Evolutionary conservation across 2,797 vertebrate genomes (phyloP).

Genomic region (Fistularia tabacaria): DNA sequence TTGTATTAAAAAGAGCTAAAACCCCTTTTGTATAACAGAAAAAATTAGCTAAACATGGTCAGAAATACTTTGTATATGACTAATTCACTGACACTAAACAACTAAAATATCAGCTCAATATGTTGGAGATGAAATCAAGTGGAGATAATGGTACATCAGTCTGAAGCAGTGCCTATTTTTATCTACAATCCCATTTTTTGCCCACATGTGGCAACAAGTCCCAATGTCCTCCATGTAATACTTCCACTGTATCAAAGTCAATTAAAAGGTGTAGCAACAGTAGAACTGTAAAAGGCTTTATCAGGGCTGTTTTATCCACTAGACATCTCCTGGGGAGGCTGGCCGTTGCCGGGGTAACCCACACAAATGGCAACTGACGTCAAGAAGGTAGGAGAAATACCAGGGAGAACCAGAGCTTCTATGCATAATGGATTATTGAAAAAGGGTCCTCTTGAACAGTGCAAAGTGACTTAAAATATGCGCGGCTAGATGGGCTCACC

Average conservation of each 20-base stretch:
- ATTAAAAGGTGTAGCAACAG: constrained; percentile 73
- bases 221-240: constrained; percentile 42
- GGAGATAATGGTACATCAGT: constrained; percentile 36
- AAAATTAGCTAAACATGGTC: no score
- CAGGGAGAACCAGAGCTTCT: constrained; percentile 77
- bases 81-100: constrained; percentile 36
- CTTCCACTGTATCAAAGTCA: constrained; percentile 66
- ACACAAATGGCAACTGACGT: constrained; percentile 91
- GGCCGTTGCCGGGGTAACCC: constrained; percentile 88
- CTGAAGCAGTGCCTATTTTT: constrained; percentile 38
- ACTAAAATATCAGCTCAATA: constrained; percentile 31
- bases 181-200: constrained; percentile 21
- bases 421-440: constrained; percentile 86
- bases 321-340: constrained; percentile 84
- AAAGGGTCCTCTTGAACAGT: constrained; percentile 69
- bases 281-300: constrained; percentile 81
- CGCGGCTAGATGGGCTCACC: constrained; percentile 43
- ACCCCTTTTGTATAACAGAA: no score
- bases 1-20: no score
- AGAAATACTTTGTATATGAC: constrained; percentile 22
- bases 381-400: constrained; percentile 86
- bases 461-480: constrained; percentile 76
- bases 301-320: constrained; percentile 80
- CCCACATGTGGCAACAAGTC: constrained; percentile 26
- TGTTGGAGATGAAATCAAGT: constrained; percentile 42